Evolutionary conservation across 1,140 invertebrate species (phyloP).

Genomic region (Anadara kagoshimensis): DNA sequence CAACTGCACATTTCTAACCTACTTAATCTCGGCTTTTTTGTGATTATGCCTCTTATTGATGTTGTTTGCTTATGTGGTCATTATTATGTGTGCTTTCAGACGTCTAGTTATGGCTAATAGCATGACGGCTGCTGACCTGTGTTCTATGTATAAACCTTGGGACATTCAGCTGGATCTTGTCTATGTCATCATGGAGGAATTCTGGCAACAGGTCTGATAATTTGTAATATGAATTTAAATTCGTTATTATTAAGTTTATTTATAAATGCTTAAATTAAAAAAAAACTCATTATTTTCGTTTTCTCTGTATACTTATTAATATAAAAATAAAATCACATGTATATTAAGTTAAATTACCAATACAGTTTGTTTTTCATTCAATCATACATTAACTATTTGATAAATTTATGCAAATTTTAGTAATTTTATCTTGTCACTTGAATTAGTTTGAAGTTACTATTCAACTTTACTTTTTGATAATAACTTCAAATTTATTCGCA

Average conservation of each 20-base stretch:
- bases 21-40: too few relatives aligned
- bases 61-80: slow-evolving; percentile 21
- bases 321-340: too few relatives aligned
- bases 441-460: too few relatives aligned
- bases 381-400: too few relatives aligned
- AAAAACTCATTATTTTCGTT: background rate
- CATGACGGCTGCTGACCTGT: slow-evolving; percentile 89
- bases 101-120: slow-evolving; percentile 82
- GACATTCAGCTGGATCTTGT: slow-evolving; percentile 85
- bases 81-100: slow-evolving; percentile 55
- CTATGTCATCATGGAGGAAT: slow-evolving; percentile 89
- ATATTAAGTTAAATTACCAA: too few relatives aligned
- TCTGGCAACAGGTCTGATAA: slow-evolving; percentile 82
- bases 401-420: too few relatives aligned
- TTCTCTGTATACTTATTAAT: background rate
- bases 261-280: background rate
- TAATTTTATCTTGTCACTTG: too few relatives aligned
- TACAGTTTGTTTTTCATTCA: too few relatives aligned
- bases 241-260: background rate
- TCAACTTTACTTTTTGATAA: too few relatives aligned
- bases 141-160: slow-evolving; percentile 88
- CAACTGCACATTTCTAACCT: too few relatives aligned
- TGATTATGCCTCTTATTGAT: too few relatives aligned
- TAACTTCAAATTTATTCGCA: too few relatives aligned
- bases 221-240: background rate